Conservation (phyloP, 2,797 vertebrate species). For the Linurgus olivaceus region DNA sequence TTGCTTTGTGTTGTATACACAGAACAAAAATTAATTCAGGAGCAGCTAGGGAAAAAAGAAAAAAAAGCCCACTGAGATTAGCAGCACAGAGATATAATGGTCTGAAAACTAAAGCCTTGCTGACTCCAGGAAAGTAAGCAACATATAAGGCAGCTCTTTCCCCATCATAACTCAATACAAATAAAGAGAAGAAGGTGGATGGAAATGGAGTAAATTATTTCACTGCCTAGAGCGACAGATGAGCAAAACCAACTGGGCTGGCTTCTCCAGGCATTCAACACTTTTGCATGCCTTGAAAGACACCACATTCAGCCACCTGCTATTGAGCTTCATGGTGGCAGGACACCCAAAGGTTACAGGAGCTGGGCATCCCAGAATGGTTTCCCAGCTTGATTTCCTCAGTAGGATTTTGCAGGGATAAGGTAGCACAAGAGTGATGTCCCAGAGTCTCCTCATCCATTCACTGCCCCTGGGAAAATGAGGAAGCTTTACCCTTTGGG, state of each 20-base stretch:
- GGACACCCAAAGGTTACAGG: not conserved
- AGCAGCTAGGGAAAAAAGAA: not conserved
- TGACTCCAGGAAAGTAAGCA: not conserved
- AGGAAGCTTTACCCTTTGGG: not conserved
- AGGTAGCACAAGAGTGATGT: not conserved
- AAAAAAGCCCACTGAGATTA: not conserved
- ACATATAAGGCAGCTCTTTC: not conserved
- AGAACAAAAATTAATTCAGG: constrained; percentile 30
- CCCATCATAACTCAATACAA: not conserved
- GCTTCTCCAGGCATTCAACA: not conserved
- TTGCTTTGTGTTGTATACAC: constrained; percentile 54
- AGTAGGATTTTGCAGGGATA: not conserved
- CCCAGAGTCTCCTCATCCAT: not conserved
- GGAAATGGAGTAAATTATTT: constrained; percentile 43
- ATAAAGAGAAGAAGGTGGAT: not conserved
- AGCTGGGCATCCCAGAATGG: not conserved
- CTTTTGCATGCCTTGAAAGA: not conserved
- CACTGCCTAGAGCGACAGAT: not conserved
- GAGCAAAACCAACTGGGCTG: not conserved
- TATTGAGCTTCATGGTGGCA: not conserved
- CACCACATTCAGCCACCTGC: not conserved
- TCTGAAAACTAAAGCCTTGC: not conserved
- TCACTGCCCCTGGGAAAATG: not conserved
- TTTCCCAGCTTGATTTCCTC: not conserved
- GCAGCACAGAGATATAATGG: not conserved